Base-by-base conservation (phyloP, 2,113 vertebrate species). In the Parus major region DNA sequence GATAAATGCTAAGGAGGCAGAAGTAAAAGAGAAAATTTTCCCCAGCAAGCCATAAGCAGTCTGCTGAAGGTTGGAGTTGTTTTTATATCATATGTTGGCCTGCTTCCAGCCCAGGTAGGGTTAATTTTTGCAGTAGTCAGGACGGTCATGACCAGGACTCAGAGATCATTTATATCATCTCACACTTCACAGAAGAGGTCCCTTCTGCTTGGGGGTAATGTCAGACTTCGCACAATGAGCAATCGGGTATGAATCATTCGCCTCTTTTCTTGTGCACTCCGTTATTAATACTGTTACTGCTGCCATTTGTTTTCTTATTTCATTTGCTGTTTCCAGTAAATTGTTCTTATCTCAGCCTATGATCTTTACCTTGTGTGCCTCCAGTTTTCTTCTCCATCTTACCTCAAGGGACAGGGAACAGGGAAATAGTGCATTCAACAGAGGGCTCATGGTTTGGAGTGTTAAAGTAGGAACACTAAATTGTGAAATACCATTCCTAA, bases 161-260 rank as follows among this genome's bases (percentile, higher is more conserved):
- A 1, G 39, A 60, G 13, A 39, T 82, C 22, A 35, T 75, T 68
- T 53, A 22, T 14, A 41, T 5, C 14, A 47, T 19, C 21, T 61
- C n/a, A n/a, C 24, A 41, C 9, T 20, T 22, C n/a, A 21, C 9
- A 68, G 52, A 73, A 39, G 28, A 36, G 10, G 10, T 46, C 5
- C 7, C 29, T 50, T 73, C 60, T 88, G 9, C 11, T 21, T 5
- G 4, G 8, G 46, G 17, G 20, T 24, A 18, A 47, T 24, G 63
- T 53, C 39, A 53, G 24, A 29, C 35, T 53, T 9, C 0, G 0
- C 8, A 13, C 12, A 36, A 44, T n/a, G 29, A 75, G 29, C 46
- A 68, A n/a, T 47, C 1, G 0, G 17, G 22, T 36, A 21, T 35
- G 70, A 89, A 31, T 55, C 17, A 22, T 35, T 60, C 0, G 0